A percentile compares a stretch with the other conserved stretches of the same genome.
Evolutionary conservation across 2,113 vertebrate genomes (phyloP).

Genomic region (Setophaga petechia): DNA sequence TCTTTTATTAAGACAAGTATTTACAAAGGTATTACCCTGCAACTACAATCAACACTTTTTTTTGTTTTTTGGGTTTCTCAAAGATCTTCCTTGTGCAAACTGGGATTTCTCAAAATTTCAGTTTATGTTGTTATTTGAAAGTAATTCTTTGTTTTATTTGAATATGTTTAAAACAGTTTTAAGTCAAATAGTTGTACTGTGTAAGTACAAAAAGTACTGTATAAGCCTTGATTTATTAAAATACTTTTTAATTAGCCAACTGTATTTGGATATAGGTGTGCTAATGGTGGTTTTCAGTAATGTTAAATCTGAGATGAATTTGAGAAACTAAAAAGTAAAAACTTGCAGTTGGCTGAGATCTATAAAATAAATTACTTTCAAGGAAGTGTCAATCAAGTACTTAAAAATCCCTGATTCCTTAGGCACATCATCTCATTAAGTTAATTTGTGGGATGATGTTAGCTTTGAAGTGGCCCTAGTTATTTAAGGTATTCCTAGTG

Average conservation of each 20-base stretch:
- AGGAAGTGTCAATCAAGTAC: background rate
- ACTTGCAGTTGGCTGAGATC: background rate
- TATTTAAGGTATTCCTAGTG: background rate
- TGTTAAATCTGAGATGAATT: background rate
- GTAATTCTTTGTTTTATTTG: background rate
- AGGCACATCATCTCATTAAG: background rate
- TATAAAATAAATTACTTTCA: conserved; percentile 19
- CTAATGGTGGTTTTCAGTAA: background rate
- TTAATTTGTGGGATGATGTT: background rate
- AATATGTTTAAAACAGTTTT: background rate
- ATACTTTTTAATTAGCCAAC: background rate
- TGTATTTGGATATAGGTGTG: background rate
- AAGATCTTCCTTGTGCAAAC: background rate
- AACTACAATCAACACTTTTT: background rate
- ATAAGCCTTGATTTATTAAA: background rate
- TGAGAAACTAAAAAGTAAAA: conserved; percentile 14
- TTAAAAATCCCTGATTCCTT: conserved; percentile 14
- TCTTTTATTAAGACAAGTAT: background rate
- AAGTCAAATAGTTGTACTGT: background rate
- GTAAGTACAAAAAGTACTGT: background rate
- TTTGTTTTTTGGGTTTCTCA: background rate
- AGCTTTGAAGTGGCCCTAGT: background rate
- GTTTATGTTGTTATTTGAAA: background rate
- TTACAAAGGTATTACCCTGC: background rate
- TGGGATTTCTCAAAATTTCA: background rate